Percentiles rank a stretch among this genome's conserved stretches.
These are phyloP conservation scores for Dascillus cervinus DNA, from an alignment of 2,888 invertebrate genomes.

Conservation along the genomic window DNA sequence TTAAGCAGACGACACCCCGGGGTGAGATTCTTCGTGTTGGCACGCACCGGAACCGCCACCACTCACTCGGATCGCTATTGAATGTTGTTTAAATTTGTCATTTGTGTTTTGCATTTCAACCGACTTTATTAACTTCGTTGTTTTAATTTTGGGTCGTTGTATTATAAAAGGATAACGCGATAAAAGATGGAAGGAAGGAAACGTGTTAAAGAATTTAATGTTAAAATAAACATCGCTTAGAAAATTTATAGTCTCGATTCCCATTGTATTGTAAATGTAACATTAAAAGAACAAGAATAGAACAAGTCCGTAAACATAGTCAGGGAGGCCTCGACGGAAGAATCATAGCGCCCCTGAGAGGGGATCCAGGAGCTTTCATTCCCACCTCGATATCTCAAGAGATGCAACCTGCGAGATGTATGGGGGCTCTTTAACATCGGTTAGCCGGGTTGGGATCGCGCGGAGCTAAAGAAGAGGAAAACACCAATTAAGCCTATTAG, in stretches of 20 bases:
- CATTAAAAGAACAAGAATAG: slow-evolving; percentile 42
- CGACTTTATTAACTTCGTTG: slow-evolving; percentile 14
- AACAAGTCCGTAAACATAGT: slow-evolving; percentile 40
- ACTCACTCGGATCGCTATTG: slow-evolving; percentile 31
- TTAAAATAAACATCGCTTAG: slow-evolving; percentile 36
- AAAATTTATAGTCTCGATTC: slow-evolving; percentile 34
- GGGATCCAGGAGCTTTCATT: slow-evolving; percentile 36
- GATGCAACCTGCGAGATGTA: slow-evolving; percentile 37
- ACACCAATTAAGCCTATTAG: slow-evolving; percentile 34
- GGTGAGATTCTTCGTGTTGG: slow-evolving; percentile 38
- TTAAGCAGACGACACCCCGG: slow-evolving; percentile 41
- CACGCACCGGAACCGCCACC: slow-evolving; percentile 34
- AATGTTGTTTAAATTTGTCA: slow-evolving; percentile 32
- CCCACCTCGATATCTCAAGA: slow-evolving; percentile 37
- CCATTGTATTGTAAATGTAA: slow-evolving; percentile 41
- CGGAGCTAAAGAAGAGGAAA: slow-evolving; percentile 28
- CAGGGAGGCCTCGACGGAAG: slow-evolving; percentile 37
- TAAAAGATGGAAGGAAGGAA: too few species aligned
- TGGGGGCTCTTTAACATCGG: slow-evolving; percentile 41
- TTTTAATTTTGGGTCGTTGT: too few species aligned
- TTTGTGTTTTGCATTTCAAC: slow-evolving; percentile 19
- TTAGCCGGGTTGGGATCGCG: slow-evolving; percentile 29
- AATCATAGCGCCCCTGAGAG: slow-evolving; percentile 42
- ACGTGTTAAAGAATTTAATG: too few species aligned
- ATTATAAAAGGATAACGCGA: too few species aligned